Percentiles rank a stretch among this genome's conserved stretches.
Evolutionary conservation across 2,113 vertebrate species (phyloP).

Genomic region (Ursus arctos): DNA sequence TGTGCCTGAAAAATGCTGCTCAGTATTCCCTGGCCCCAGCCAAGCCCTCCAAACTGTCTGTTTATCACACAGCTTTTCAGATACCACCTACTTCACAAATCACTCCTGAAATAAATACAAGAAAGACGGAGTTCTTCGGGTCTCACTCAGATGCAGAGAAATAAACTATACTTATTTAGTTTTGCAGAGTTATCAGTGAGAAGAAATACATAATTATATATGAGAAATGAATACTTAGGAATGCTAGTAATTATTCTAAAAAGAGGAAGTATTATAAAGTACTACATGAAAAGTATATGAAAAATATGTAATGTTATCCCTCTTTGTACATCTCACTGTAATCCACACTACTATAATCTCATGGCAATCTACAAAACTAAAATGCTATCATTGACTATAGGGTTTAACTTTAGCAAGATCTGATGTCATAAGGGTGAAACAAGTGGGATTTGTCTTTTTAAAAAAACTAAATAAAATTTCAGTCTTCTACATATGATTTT

Average conservation of each 20-base stretch:
- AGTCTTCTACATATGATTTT: not conserved
- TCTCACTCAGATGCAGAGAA: not conserved
- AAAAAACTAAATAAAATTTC: not conserved
- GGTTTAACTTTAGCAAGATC: not conserved
- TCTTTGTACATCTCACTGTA: not conserved
- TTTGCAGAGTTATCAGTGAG: not conserved
- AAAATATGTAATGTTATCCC: not conserved
- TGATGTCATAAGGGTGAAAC: not conserved
- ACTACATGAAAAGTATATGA: not conserved
- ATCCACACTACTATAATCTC: not conserved
- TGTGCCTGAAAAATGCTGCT: not conserved
- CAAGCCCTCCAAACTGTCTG: not conserved
- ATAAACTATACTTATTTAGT: not conserved
- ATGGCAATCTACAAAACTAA: not conserved
- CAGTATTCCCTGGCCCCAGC: not conserved
- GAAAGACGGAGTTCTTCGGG: not conserved
- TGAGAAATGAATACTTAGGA: not conserved
- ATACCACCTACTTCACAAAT: not conserved
- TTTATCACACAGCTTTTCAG: slow-evolving; percentile 31
- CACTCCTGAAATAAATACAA: not conserved
- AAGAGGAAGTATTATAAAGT: not conserved
- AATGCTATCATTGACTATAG: not conserved
- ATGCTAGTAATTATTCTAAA: not conserved
- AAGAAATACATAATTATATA: not conserved
- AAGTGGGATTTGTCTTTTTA: not conserved